phyloP scores from a whole-genome alignment of 1,140 invertebrate species.

The Drosophila sp. region DNA sequence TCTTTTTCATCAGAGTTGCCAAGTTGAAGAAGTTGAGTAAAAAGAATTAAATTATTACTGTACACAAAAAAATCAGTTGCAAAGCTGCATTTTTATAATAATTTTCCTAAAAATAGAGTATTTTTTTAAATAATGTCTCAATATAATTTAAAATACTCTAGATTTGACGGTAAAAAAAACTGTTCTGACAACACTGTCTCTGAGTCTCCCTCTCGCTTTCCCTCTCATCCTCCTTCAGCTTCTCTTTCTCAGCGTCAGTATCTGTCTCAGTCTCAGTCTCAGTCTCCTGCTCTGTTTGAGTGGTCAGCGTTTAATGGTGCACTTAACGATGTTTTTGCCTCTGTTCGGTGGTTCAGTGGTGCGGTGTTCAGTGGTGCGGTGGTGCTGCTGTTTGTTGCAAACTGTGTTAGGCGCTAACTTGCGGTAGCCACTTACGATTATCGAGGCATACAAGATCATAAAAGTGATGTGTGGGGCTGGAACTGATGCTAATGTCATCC shows the following conservation, averaged over 20 bases:
- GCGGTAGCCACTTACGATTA: conserved; percentile 90
- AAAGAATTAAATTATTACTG: too few species aligned
- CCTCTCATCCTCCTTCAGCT: too few species aligned
- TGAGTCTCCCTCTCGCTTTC: neutral
- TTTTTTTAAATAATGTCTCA: too few species aligned
- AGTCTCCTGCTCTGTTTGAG: conserved; percentile 18
- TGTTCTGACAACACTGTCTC: neutral
- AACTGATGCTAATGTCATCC: conserved; percentile 92
- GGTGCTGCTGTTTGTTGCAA: conserved; percentile 8
- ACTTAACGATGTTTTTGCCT: conserved; percentile 45
- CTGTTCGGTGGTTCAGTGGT: neutral
- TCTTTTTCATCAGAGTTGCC: neutral
- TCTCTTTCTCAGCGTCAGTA: too few species aligned
- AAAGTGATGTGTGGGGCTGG: conserved; percentile 92
- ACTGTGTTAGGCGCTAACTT: conserved; percentile 50
- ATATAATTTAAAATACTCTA: too few species aligned
- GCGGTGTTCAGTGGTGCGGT: neutral
- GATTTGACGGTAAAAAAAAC: too few species aligned
- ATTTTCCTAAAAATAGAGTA: too few species aligned
- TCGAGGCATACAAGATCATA: conserved; percentile 94
- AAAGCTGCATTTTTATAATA: too few species aligned
- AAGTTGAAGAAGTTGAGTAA: too few species aligned
- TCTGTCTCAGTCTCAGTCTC: conserved; percentile 25
- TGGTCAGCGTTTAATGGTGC: conserved; percentile 53
- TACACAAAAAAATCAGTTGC: too few species aligned